Conservation (phyloP, 2,888 invertebrate genomes). For the Sussaba pulchella region DNA sequence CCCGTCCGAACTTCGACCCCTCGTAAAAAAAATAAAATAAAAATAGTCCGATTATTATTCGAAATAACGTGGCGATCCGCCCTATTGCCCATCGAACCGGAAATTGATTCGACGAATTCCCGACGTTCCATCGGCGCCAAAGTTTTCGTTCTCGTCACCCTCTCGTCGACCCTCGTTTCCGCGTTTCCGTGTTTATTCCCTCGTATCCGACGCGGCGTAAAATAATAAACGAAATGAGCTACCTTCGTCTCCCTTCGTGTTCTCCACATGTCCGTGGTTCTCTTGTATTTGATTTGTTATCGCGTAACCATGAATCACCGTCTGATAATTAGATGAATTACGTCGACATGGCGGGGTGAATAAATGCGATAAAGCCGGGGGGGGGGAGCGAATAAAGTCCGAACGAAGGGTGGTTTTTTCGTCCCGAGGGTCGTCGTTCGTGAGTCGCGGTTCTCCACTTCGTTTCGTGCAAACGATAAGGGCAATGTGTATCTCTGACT, state of each 20-base stretch:
- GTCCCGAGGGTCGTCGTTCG: constrained; percentile 35
- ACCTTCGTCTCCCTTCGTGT: neutral
- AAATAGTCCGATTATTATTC: neutral
- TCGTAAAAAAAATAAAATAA: neutral
- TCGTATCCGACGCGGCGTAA: neutral
- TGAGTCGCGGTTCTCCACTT: constrained; percentile 1
- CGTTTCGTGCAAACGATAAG: constrained; percentile 7
- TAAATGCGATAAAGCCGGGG: constrained; percentile 15
- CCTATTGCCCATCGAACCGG: neutral
- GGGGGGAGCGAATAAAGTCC: constrained; percentile 9
- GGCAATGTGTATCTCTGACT: constrained; percentile 5
- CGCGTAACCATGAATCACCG: neutral
- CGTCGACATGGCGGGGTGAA: constrained; percentile 5
- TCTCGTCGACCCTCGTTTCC: neutral
- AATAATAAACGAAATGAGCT: neutral
- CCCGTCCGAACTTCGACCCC: neutral
- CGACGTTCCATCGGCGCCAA: neutral
- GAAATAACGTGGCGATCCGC: neutral
- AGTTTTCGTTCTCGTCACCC: neutral
- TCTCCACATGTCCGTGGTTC: neutral
- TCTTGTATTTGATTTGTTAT: neutral
- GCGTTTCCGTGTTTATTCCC: neutral
- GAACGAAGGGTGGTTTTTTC: neutral
- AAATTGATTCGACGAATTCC: constrained; percentile 15
- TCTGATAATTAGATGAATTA: constrained; percentile 27